Evolutionary conservation across 2,888 invertebrate species (phyloP), one percentile per base, ranked within the genome.

Genomic region (Sisyra terminalis): DNA sequence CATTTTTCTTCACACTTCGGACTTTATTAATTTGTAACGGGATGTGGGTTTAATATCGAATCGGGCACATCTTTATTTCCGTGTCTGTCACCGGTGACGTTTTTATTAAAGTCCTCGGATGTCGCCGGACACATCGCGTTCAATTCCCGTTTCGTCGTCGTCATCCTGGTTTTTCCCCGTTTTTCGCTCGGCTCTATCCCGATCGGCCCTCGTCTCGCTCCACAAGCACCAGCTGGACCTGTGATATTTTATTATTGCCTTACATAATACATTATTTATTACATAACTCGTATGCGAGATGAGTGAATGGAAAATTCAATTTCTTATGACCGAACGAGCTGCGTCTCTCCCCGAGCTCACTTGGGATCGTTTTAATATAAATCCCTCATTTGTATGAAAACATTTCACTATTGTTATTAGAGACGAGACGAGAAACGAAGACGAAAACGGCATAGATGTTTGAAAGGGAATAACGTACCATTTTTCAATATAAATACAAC

Each of bases 181-280:
- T 16, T 11, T 18, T 9, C 18, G 17, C 10, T 6, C 39, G 11
- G 2, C 34, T 7, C 2, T n/a, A 34, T 15, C 34, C 14, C 13
- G 8, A 8, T 3, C 34, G 10, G 2, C 34, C 11, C 7, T 34
- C 11, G n/a, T 7, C 9, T 34, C 34, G 2, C 8, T 8, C 10
- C 34, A 14, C 3, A 9, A 8, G 7, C 34, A 24, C 24, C 24
- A 24, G 24, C 24, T 24, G 24, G 24, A 24, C 24, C 24, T 24
- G 24, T 24, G 49, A 53, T 55, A 56, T 57, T 57, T 57, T 58
- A 58, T 58, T 58, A 58, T 58, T 57, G 57, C 58, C 55, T 56
- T 57, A 57, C 57, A 58, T 58, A 57, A 58, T 58, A 57, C 57
- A 57, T 57, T 37, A 37, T 37, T 37, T 37, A 37, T 37, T 37